Percentiles rank a stretch among this genome's conserved stretches.
These are phyloP conservation scores for Aramus guarauna DNA, from an alignment of 2,113 vertebrate species.

Conservation along the genomic window DNA sequence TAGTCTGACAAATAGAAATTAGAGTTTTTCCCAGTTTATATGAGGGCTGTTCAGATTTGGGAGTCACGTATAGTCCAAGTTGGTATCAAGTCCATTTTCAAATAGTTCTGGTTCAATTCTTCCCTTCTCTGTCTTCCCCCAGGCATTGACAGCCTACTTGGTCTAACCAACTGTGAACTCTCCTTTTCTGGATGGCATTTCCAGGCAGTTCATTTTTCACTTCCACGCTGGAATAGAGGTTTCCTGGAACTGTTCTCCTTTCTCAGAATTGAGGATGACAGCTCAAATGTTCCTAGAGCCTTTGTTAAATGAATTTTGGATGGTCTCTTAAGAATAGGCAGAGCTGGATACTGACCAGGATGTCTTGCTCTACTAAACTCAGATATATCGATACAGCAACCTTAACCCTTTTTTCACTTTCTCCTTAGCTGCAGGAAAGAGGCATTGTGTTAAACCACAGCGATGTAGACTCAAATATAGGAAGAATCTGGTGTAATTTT, in stretches of 20 bases:
- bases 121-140: neutral
- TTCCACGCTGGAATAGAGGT: neutral
- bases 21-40: neutral
- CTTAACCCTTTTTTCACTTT: neutral
- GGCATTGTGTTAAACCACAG: neutral
- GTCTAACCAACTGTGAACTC: neutral
- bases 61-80: accelerated
- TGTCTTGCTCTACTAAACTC: neutral
- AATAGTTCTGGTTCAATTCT: neutral
- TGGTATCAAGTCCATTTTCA: neutral
- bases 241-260: neutral
- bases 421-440: neutral
- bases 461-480: neutral
- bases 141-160: neutral
- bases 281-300: neutral
- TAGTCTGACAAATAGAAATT: neutral
- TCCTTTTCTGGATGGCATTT: neutral
- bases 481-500: neutral
- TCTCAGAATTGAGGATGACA: neutral
- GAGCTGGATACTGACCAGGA: neutral
- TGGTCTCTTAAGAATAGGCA: neutral
- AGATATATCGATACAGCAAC: neutral
- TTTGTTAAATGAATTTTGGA: neutral
- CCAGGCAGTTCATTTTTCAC: neutral
- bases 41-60: neutral